Base-by-base conservation (phyloP, 2,797 vertebrate genomes). In the Pangasius sanitwongsei region DNA sequence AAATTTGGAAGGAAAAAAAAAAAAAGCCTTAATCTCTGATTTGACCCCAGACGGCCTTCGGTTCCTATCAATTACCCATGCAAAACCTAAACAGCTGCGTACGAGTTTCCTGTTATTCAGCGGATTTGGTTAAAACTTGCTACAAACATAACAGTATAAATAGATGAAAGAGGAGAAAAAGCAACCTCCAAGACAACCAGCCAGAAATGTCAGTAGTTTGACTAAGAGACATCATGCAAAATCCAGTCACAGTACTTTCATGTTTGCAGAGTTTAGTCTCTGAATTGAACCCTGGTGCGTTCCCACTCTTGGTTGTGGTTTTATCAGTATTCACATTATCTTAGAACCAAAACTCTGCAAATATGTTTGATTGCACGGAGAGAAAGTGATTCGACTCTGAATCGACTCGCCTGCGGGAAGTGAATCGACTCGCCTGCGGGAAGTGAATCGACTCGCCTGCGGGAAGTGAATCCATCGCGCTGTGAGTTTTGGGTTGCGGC, bases 1-100 rank as follows among this genome's bases (percentile, higher is more conserved):
- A 72, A 50, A 81, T 77, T 41, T 85, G 5, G 34, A 41, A 61
- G 31, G 48, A 12, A 48, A 13, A 4, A 4, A n/a, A 16, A 50
- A 55, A 82, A 48, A 53, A 12, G 1, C 4, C 6, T 44, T 69
- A 25, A 69, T 69, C 83, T 84, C 25, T 23, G 28, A 69, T 69
- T 85, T 69, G 48, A 85, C 59, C 57, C 57, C 53, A 59, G 55
- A 59, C 4, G 3, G 63, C 72, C 16, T 80, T 69, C 50, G 12
- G 18, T 75, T 74, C 63, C 31, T 28, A 86, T 57, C n/a, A 37
- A 77, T 78, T 53, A 69, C 84, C 57, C 37, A 55, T 31, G 61
- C 61, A 85, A 77, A 67, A 6, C 83, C 44, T 57, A 80, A 37
- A 70, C 16, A n/a, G 20, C 55, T 57, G 12, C 31, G 28, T 20